A percentile compares a stretch with the other conserved stretches of the same genome.
phyloP scores from a whole-genome alignment of 2,113 vertebrate species.

The Propithecus coquereli region DNA sequence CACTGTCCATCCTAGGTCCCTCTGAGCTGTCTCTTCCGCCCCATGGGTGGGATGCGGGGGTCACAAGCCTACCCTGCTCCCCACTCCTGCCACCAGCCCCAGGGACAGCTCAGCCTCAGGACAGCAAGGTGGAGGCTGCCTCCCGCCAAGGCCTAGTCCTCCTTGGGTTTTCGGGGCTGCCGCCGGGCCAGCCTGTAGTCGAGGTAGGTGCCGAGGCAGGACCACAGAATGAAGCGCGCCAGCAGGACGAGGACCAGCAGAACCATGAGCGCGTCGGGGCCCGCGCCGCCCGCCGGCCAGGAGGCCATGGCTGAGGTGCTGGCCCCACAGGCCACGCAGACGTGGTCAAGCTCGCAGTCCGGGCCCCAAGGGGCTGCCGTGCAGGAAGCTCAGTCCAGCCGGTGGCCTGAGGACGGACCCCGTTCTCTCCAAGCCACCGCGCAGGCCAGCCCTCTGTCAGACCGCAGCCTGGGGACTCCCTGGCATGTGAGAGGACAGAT shows the following conservation, averaged over 20 bases:
- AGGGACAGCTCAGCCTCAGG: not conserved
- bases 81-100: not conserved
- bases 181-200: constrained; percentile 76
- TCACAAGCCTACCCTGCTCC: fast-evolving
- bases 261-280: constrained; percentile 79
- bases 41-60: fast-evolving
- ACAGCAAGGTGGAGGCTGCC: fast-evolving
- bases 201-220: constrained; percentile 80
- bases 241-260: constrained; percentile 82
- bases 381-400: constrained; percentile 62
- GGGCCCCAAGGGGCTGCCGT: not conserved
- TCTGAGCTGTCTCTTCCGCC: not conserved
- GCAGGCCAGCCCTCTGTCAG: constrained; percentile 68
- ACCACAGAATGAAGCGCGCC: constrained; percentile 84
- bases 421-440: constrained; percentile 56
- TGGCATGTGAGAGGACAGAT: constrained; percentile 83
- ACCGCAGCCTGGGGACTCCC: constrained; percentile 80
- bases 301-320: not conserved
- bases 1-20: not conserved
- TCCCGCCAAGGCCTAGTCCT: constrained; percentile 57
- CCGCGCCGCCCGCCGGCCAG: constrained; percentile 41
- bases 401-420: not conserved
- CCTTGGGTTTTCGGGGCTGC: constrained; percentile 72
- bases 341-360: fast-evolving
- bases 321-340: not conserved